phyloP scores from a whole-genome alignment of 2,113 vertebrate species.

The Rhombomys opimus region DNA sequence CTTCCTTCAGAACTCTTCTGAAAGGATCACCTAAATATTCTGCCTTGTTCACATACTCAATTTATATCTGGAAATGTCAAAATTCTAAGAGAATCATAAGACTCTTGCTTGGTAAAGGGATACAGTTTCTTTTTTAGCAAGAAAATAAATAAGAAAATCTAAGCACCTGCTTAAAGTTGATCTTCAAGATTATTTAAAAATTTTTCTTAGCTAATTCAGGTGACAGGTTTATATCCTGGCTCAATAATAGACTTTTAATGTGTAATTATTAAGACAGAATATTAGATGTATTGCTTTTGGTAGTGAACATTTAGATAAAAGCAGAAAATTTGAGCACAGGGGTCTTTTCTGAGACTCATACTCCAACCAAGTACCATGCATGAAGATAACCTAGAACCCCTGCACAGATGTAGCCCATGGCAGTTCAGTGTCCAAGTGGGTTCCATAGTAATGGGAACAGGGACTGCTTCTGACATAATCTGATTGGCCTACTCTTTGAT shows the following conservation, averaged over 20 bases:
- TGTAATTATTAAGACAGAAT: slow-evolving; percentile 70
- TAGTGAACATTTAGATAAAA: slow-evolving; percentile 79
- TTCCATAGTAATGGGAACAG: too few species aligned
- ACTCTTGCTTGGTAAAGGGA: slow-evolving; percentile 47
- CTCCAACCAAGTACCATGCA: too few species aligned
- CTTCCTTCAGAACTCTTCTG: slow-evolving; percentile 63
- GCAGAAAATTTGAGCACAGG: too few species aligned
- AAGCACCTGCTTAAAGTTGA: slow-evolving; percentile 63
- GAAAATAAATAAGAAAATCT: slow-evolving; percentile 63
- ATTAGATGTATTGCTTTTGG: slow-evolving; percentile 76
- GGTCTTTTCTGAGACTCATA: too few species aligned
- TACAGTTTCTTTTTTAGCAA: slow-evolving; percentile 42
- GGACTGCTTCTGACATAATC: too few species aligned
- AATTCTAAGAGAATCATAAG: slow-evolving; percentile 64
- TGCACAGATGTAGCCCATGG: too few species aligned
- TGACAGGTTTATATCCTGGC: slow-evolving; percentile 45
- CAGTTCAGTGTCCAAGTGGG: too few species aligned
- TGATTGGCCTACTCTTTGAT: too few species aligned
- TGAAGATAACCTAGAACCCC: too few species aligned
- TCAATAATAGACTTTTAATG: slow-evolving; percentile 53
- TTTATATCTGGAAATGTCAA: slow-evolving; percentile 70
- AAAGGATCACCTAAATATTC: slow-evolving; percentile 60
- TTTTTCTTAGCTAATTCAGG: slow-evolving; percentile 68
- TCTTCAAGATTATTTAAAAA: slow-evolving; percentile 59
- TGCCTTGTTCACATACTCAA: not conserved